phyloP scores from a whole-genome alignment of 2,888 invertebrate genomes.

The Sminthurinus aureus region DNA sequence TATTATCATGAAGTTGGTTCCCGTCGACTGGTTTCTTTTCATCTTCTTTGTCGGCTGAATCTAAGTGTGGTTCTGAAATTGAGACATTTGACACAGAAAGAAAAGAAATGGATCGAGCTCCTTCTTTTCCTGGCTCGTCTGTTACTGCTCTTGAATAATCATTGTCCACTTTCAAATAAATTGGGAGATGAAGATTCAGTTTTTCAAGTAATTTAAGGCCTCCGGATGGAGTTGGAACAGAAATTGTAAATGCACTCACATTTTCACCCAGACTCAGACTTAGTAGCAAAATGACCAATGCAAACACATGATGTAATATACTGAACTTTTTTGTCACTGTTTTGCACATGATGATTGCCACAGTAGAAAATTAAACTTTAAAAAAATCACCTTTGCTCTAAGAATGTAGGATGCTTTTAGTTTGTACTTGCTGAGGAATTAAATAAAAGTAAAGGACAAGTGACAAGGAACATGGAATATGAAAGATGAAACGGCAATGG shows the following conservation, averaged over 20 bases:
- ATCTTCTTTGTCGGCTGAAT: not conserved
- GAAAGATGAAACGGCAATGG: no score
- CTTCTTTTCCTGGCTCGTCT: no score
- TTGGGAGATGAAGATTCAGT: not conserved
- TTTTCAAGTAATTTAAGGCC: not conserved
- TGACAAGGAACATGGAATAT: no score
- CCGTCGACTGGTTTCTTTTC: no score
- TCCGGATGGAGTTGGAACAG: not conserved
- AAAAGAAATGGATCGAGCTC: not conserved
- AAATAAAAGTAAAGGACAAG: no score
- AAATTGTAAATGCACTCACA: not conserved
- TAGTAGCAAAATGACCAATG: not conserved
- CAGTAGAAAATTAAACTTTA: not conserved
- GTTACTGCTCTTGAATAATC: not conserved
- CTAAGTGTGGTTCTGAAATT: not conserved
- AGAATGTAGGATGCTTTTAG: no score
- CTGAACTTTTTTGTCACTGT: no score
- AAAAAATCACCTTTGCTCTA: not conserved
- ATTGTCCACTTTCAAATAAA: conserved; percentile 6
- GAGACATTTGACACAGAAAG: not conserved
- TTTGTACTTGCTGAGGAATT: not conserved
- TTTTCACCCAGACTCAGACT: not conserved
- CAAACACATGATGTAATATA: not conserved
- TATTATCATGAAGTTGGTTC: not conserved
- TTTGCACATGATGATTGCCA: not conserved